Evolutionary conservation across 2,113 vertebrate genomes (phyloP), one percentile per base, ranked within the genome.

Genomic region (Pseudonaja textilis): DNA sequence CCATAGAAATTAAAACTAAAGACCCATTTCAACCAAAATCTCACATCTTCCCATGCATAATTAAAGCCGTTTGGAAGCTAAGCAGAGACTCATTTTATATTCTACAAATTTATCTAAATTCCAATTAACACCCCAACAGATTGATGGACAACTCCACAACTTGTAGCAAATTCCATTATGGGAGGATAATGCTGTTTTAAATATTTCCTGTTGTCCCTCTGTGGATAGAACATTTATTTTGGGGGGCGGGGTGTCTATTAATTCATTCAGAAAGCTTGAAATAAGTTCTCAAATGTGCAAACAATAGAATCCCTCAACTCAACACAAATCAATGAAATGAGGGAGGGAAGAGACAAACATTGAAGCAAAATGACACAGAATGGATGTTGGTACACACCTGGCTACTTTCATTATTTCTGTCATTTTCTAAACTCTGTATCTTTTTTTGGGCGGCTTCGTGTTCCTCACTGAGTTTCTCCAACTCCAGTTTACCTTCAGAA

Each of bases 401-500:
- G 96, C 96, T 95, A 92, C 94, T 98, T 96, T 98, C 98, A 93
- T 97, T 95, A 94, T 95, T 96, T 94, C 96, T 98, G 93, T 97
- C 97, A 91, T 92, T 87, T 96, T 98, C 98, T 97, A 98, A 97
- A 93, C 91, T 95, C 96, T 97, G 96, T 95, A 98, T 98, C 95
- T 98, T 98, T 94, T 95, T 97, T 95, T 98, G 97, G 69, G 98
- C 96, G 93, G 97, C 97, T 95, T 98, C 97, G 89, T 99, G 96
- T 94, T 98, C 97, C 96, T 97, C 96, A 94, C 98, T 98, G 95
- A 99, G 96, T 91, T 94, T 98, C 94, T 97, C 94, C 29, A 98
- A 95, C 96, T 99, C 98, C 95, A 97, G 97, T 97, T 98, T 98
- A 97, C 98, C 97, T 98, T 99, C 98, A 95, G 97, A 98, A 96